A percentile compares a stretch with the other conserved stretches of the same genome.
phyloP scores from a whole-genome alignment of 2,113 vertebrate species.

The Entomyzon cyanotis region DNA sequence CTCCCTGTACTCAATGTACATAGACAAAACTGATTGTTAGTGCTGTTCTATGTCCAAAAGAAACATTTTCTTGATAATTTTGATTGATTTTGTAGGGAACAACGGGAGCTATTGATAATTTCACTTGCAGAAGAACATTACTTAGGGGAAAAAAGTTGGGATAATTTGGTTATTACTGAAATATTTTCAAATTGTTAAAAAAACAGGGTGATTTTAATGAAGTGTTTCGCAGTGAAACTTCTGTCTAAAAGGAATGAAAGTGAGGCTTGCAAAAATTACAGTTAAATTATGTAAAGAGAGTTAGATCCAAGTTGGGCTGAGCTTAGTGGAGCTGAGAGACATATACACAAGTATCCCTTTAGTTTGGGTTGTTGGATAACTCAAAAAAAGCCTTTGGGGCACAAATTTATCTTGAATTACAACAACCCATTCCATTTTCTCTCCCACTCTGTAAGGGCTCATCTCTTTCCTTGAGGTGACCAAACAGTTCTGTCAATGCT shows the following conservation, averaged over 20 bases:
- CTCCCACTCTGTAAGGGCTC: not conserved
- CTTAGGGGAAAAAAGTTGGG: not conserved
- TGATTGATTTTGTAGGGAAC: not conserved
- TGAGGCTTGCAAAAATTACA: not conserved
- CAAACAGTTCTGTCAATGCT: not conserved
- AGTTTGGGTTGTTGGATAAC: not conserved
- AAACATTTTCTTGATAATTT: not conserved
- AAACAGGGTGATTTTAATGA: not conserved
- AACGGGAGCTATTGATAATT: not conserved
- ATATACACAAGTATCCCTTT: not conserved
- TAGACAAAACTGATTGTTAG: not conserved
- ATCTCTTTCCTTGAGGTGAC: not conserved
- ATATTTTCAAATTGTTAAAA: constrained; percentile 1
- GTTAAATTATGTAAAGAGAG: not conserved
- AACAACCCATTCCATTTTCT: not conserved
- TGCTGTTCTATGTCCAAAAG: not conserved
- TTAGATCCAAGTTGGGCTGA: not conserved
- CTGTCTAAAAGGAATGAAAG: not conserved
- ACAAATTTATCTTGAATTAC: not conserved
- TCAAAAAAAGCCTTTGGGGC: not conserved
- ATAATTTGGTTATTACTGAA: not conserved
- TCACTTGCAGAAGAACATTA: not conserved
- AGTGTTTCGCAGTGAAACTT: not conserved
- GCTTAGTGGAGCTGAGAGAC: not conserved
- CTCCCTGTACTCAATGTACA: not conserved